Percentiles rank a stretch among this genome's conserved stretches.
Evolutionary conservation across 2,113 vertebrate species (phyloP).

Genomic region (Sisor rabdophorus): DNA sequence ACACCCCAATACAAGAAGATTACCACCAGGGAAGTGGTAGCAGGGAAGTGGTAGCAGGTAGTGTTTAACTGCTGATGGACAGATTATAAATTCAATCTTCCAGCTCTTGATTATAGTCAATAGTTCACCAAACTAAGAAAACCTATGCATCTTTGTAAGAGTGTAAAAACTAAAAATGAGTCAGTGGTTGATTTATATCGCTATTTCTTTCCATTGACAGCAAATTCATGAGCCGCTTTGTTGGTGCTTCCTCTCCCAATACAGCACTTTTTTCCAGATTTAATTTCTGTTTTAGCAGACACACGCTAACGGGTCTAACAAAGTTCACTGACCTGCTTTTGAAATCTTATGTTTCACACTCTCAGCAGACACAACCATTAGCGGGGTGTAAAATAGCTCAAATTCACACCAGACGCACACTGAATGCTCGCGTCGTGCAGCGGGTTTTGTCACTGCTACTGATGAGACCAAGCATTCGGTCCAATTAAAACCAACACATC

Average conservation of each 20-base stretch:
- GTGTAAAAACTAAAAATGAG: not conserved
- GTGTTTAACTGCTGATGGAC: too few relatives aligned
- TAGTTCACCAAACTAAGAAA: not conserved
- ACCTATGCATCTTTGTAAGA: not conserved
- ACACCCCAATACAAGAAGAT: too few relatives aligned
- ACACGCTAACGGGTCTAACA: not conserved
- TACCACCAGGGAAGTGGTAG: too few relatives aligned
- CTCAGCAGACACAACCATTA: conserved; percentile 11
- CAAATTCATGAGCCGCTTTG: conserved; percentile 11
- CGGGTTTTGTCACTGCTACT: not conserved
- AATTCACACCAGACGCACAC: not conserved
- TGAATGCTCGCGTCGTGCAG: not conserved
- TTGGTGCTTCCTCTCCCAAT: not conserved
- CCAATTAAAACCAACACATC: not conserved
- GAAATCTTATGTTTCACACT: not conserved
- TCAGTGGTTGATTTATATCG: not conserved
- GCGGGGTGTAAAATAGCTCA: not conserved
- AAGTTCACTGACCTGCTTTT: conserved; percentile 12
- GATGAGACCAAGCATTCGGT: not conserved
- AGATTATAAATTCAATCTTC: too few relatives aligned
- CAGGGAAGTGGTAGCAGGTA: too few relatives aligned
- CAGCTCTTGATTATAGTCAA: not conserved
- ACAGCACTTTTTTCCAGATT: not conserved
- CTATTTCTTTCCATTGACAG: conserved; percentile 10
- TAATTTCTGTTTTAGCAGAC: not conserved